Percentiles rank a stretch among this genome's conserved stretches.
Conservation (phyloP, 2,797 vertebrate species). For the Pipistrellus nathusii region DNA sequence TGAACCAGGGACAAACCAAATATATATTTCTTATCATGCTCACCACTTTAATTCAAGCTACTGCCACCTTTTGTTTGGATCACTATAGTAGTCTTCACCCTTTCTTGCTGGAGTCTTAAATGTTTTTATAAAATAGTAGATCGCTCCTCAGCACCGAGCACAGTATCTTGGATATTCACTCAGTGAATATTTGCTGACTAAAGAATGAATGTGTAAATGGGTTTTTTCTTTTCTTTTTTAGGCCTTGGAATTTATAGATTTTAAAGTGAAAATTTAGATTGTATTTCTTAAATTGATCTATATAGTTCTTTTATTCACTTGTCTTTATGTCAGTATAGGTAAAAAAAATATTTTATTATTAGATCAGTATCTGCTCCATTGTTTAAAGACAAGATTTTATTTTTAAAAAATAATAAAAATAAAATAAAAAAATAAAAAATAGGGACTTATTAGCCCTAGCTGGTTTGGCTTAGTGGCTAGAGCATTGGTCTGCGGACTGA, state of each 20-base stretch:
- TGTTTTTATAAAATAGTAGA: too few species aligned
- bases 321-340: background rate
- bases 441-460: background rate
- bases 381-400: conserved; percentile 36
- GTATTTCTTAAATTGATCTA: conserved; percentile 18
- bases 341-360: conserved; percentile 50
- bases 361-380: background rate
- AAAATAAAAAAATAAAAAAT: too few species aligned
- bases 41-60: background rate
- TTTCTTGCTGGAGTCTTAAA: background rate
- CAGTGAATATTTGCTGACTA: background rate
- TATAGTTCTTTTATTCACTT: conserved; percentile 26
- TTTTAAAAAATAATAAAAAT: too few species aligned
- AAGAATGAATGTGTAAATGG: background rate
- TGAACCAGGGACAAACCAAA: background rate
- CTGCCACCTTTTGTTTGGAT: background rate
- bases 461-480: too few species aligned
- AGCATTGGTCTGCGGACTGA: too few species aligned
- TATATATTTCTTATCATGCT: background rate
- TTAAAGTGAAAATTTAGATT: conserved; percentile 27
- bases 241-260: conserved; percentile 11
- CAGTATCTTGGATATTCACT: background rate
- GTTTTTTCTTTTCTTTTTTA: background rate
- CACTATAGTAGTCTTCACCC: background rate
- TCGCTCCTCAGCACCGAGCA: background rate